A percentile compares a stretch with the other conserved stretches of the same genome.
Evolutionary conservation across 2,113 vertebrate genomes (phyloP).

Genomic region (Irena cyanogastra): DNA sequence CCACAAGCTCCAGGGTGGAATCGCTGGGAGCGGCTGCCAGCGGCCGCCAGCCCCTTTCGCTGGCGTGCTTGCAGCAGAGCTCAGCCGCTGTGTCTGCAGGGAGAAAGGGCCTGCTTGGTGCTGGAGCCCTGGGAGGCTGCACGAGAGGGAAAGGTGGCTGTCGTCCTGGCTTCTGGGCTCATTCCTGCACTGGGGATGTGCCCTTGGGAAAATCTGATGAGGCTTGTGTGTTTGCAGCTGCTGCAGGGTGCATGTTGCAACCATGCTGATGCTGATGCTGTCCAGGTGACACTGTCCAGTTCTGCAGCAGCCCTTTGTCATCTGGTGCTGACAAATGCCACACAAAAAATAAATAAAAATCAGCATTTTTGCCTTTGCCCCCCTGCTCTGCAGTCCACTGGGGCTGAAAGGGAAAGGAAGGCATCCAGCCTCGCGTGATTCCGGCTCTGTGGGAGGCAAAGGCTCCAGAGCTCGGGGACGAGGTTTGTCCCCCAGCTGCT

Average conservation of each 20-base stretch:
- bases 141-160: background rate
- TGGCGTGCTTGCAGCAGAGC: background rate
- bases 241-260: background rate
- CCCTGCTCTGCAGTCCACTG: background rate
- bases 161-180: background rate
- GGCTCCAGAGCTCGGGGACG: background rate
- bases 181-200: background rate
- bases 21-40: background rate
- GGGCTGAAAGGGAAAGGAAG: background rate
- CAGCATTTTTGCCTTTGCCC: background rate
- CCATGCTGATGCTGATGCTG: background rate
- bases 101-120: background rate
- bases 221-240: background rate
- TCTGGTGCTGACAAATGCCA: background rate
- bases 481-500: background rate
- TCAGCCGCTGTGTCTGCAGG: background rate
- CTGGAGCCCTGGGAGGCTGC: background rate
- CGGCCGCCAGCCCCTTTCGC: background rate
- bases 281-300: background rate
- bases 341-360: background rate
- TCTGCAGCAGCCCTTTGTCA: background rate
- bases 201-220: background rate
- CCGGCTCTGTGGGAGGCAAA: background rate
- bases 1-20: constrained; percentile 20
- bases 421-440: fast-evolving